Base-by-base conservation (phyloP, 1,140 invertebrate species). In the Agrilus planipennis region DNA sequence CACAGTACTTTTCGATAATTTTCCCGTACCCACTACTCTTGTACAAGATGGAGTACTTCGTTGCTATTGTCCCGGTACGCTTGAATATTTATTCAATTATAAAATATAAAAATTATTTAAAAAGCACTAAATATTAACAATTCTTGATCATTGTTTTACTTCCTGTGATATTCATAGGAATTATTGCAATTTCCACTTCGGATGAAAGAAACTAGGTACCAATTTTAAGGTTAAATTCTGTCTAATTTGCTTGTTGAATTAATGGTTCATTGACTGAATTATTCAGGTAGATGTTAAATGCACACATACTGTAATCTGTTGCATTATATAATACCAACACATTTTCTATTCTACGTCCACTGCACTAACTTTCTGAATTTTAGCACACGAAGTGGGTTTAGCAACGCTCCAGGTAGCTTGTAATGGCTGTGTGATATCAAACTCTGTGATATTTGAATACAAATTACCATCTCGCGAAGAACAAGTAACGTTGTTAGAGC, bases 391-490 rank as follows among this genome's bases (percentile, higher is more conserved):
- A 61, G 82, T 83, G 6, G 91, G 90, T 7, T 65, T 89, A 49
- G 89, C 86, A 1, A 85, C 83, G 1, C 65, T 95, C 14, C 86
- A 93, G 67, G 90, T 95, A 6, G 88, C 89, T 21, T 86, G 85
- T 50, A 85, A 89, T 54, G 88, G 88, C 31, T 83, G 82, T 51
- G 79, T 93, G 12, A 88, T 95, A 44, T 93, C 89, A 7, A 89
- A 93, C 64, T 82, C 86, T 53, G 87, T 89, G 35, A 82, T 86
- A 54, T 94, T 95, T 61, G 89, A 94, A 61, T 95, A 94, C 68
- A 85, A 85, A 62, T 63, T 73, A 47, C 75, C 77, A 27, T 68
- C 74, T n/a, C 67, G 72, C 15, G 70, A 74, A 20, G 73, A 77
- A 14, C 63, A 67, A n/a, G 64, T 67, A 12, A 62, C 68, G 1